Conservation (phyloP, 2,797 vertebrate species). For the Pyrocephalus nanus region DNA sequence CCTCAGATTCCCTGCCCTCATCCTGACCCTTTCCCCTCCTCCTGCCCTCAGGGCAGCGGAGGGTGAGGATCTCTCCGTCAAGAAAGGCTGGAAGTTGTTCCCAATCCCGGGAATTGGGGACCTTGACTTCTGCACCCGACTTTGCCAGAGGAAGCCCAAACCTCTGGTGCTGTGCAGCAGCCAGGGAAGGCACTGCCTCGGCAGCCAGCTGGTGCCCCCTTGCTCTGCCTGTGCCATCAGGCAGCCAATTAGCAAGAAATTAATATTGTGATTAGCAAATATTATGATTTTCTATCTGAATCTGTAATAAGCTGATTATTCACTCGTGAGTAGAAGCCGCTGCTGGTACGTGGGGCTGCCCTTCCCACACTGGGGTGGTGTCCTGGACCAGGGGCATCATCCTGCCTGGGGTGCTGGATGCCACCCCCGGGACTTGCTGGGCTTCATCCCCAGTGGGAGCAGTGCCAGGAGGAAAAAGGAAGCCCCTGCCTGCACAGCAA, state of each 20-base stretch:
- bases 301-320: constrained; percentile 54
- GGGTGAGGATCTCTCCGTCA: not conserved
- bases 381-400: not conserved
- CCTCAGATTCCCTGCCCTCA: not conserved
- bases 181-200: not conserved
- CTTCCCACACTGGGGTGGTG: not conserved
- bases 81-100: not conserved
- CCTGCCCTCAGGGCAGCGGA: not conserved
- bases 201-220: constrained; percentile 49
- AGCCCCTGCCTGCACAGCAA: not conserved
- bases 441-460: not conserved
- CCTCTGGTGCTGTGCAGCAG: not conserved
- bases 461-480: not conserved
- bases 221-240: constrained; percentile 55
- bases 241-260: constrained; percentile 65
- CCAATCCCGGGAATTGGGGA: rapidly evolving
- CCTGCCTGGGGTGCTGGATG: not conserved
- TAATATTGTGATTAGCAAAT: constrained; percentile 66
- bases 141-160: not conserved
- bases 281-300: constrained; percentile 60
- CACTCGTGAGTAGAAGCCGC: not conserved
- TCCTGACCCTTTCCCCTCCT: not conserved
- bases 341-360: not conserved
- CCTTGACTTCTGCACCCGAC: not conserved
- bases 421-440: not conserved